A percentile compares a stretch with the other conserved stretches of the same genome.
Conservation (phyloP, 53 echinoderm and acorn worm genomes). For the Henricia sp. region DNA sequence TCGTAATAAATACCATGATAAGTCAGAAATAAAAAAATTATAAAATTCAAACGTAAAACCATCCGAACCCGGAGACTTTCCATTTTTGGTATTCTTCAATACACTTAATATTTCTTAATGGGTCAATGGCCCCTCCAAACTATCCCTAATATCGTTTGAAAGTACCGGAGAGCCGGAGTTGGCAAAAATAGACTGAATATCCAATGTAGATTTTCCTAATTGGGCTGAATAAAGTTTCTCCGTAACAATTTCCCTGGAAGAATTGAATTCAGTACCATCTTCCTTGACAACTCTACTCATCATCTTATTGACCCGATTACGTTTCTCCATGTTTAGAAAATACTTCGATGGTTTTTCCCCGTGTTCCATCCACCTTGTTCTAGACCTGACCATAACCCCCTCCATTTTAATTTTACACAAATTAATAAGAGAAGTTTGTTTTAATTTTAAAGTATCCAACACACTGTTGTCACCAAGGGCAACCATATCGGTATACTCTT, state of each 20-base stretch:
- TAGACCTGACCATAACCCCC: neutral
- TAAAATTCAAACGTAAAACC: conserved; percentile 63
- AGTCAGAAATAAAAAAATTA: conserved; percentile 35
- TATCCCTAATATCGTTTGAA: neutral
- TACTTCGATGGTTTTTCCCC: conserved; percentile 2
- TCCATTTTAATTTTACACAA: neutral
- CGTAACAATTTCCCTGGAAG: neutral
- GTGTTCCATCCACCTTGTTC: neutral
- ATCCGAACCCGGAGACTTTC: conserved; percentile 16
- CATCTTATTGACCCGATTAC: neutral
- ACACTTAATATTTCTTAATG: neutral
- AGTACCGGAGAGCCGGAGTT: neutral
- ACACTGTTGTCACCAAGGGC: neutral
- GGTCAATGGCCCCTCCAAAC: neutral
- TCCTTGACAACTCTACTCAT: neutral
- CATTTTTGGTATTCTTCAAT: conserved; percentile 30
- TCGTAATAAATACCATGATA: conserved; percentile 2
- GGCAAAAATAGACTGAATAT: neutral
- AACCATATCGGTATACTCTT: neutral
- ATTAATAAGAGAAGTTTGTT: neutral
- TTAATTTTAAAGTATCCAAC: neutral
- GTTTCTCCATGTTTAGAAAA: conserved; percentile 13
- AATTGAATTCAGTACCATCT: neutral
- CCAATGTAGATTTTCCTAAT: neutral
- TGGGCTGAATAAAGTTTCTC: neutral